These are phyloP conservation scores for Margarornis squamiger DNA, from an alignment of 2,797 vertebrate species.

Conservation along the genomic window DNA sequence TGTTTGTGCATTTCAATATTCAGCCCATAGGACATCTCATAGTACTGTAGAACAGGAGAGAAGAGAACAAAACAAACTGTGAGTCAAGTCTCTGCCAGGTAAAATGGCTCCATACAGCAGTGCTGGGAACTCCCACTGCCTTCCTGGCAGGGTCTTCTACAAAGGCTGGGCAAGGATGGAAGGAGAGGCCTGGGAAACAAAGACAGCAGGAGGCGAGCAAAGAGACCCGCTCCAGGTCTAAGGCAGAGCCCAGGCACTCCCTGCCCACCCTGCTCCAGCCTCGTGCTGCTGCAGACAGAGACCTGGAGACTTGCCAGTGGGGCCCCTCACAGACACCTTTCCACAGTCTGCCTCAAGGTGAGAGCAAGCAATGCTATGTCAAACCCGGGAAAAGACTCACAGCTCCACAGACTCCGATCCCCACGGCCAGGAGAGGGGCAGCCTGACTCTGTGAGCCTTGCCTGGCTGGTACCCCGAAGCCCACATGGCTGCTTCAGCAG, in stretches of 20 bases:
- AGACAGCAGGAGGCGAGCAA: not conserved
- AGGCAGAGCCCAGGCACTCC: not conserved
- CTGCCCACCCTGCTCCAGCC: not conserved
- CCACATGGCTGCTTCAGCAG: not conserved
- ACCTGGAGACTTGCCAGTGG: rapidly evolving
- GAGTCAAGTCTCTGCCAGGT: not conserved
- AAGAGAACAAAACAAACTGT: not conserved
- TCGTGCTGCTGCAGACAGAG: not conserved
- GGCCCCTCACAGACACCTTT: not conserved
- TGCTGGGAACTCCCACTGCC: not conserved
- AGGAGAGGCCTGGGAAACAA: not conserved
- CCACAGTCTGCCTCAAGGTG: not conserved
- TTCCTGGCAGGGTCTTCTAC: not conserved
- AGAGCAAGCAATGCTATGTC: not conserved
- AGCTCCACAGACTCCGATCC: not conserved
- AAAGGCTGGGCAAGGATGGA: not conserved
- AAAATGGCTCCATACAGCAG: not conserved
- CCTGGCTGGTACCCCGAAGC: not conserved
- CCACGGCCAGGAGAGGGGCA: not conserved
- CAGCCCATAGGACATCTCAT: conserved; percentile 97
- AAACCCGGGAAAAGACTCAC: not conserved
- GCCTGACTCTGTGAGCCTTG: not conserved
- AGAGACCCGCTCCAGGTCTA: not conserved
- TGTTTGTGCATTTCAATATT: conserved; percentile 99
- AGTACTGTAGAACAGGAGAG: conserved; percentile 80